Conservation (phyloP, 2,797 vertebrate species). For the Galago senegalensis region DNA sequence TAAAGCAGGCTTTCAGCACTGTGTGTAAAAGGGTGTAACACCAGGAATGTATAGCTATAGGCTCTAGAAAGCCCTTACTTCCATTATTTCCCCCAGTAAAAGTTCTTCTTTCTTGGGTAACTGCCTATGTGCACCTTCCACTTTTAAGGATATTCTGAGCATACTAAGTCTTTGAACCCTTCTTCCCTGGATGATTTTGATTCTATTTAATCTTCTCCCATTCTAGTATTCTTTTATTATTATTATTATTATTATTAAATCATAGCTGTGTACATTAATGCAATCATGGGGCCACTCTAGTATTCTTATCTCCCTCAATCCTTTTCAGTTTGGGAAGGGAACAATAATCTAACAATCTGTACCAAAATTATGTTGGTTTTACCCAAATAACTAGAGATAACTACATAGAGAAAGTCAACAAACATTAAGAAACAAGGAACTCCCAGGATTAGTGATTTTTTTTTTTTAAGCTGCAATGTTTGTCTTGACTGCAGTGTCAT, state of each 20-base stretch:
- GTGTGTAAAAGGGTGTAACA: background rate
- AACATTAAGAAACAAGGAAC: conserved; percentile 45
- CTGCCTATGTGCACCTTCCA: background rate
- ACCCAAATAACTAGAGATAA: conserved; percentile 47
- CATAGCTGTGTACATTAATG: no score
- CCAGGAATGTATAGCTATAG: background rate
- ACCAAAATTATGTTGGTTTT: conserved; percentile 44
- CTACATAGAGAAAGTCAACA: conserved; percentile 49
- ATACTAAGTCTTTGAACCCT: background rate
- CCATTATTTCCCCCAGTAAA: conserved; percentile 26
- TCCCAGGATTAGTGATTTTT: background rate
- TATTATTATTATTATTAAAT: no score
- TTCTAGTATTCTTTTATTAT: background rate
- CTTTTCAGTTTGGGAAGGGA: conserved; percentile 34
- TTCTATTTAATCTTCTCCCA: conserved; percentile 34
- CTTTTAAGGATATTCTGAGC: background rate
- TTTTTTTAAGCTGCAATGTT: conserved; percentile 61
- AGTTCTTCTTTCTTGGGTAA: conserved; percentile 18
- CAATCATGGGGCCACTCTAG: no score
- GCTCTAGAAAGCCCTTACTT: background rate
- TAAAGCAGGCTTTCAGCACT: background rate
- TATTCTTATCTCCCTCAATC: background rate
- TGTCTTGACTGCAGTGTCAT: conserved; percentile 62
- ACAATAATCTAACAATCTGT: conserved; percentile 18
- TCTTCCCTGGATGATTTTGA: background rate